These are phyloP conservation scores for Leptothorax acervorum DNA, from an alignment of 2,888 invertebrate genomes.

Conservation along the genomic window DNA sequence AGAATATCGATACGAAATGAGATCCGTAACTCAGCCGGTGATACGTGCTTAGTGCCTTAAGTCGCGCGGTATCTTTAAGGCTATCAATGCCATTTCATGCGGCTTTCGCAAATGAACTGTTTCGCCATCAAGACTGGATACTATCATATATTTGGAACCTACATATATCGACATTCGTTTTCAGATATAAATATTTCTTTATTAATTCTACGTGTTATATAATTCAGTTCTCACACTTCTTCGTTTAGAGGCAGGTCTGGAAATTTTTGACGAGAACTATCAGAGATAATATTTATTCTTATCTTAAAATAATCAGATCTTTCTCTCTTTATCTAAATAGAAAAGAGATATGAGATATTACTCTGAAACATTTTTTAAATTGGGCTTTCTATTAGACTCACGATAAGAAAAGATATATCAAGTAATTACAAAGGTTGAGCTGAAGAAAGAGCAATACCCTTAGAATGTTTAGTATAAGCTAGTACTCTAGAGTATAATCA, in stretches of 20 bases:
- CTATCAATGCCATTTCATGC: conserved; percentile 63
- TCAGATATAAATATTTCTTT: neutral
- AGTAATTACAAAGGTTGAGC: neutral
- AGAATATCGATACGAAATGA: conserved; percentile 60
- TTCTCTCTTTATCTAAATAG: neutral
- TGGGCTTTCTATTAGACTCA: neutral
- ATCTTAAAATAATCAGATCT: neutral
- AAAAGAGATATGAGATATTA: neutral
- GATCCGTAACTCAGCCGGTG: conserved; percentile 63
- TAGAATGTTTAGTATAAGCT: neutral
- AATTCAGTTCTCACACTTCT: neutral
- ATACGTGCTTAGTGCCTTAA: conserved; percentile 42
- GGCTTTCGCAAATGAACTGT: conserved; percentile 60
- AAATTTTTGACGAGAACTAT: neutral
- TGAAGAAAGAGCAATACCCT: neutral
- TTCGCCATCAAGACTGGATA: neutral
- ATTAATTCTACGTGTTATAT: neutral
- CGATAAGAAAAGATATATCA: neutral
- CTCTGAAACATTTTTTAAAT: neutral
- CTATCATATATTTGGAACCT: conserved; percentile 23
- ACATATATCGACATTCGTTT: neutral
- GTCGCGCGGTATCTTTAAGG: conserved; percentile 59
- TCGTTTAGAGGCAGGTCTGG: no score
- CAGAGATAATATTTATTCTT: neutral
- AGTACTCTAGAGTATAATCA: neutral